Evolutionary conservation across 2,113 vertebrate species (phyloP).

Genomic region (Vireo altiloquus): DNA sequence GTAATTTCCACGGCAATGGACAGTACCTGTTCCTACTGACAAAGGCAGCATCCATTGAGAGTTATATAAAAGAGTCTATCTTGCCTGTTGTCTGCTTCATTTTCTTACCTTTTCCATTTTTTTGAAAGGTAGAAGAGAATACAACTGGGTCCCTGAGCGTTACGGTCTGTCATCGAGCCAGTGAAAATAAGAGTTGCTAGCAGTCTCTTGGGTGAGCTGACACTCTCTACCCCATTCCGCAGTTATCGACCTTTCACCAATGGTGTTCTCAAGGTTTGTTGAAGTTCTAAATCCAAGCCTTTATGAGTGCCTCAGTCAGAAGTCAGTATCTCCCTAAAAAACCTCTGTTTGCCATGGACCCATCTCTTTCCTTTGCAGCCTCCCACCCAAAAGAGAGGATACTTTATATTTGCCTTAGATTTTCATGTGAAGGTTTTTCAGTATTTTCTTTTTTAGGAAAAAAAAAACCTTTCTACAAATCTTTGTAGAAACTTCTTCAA

Average conservation of each 20-base stretch:
- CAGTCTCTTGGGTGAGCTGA: background rate
- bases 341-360: background rate
- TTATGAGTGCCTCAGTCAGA: background rate
- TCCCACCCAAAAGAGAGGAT: background rate
- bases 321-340: background rate
- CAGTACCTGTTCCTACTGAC: background rate
- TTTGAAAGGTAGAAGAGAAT: background rate
- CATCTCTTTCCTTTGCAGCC: background rate
- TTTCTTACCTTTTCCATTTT: background rate
- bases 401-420: background rate
- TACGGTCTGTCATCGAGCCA: background rate
- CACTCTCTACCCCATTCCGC: background rate
- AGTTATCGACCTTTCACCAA: rapidly evolving
- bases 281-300: background rate
- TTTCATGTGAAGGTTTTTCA: background rate
- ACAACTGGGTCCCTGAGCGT: background rate
- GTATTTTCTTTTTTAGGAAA: background rate
- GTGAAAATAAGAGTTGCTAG: background rate
- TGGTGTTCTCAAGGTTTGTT: background rate
- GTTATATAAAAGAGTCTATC: rapidly evolving
- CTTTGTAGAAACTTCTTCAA: background rate
- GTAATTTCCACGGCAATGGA: background rate
- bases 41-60: background rate
- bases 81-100: background rate
- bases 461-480: background rate